phyloP scores from a whole-genome alignment of 2,113 vertebrate genomes.

The Sula dactylatra region DNA sequence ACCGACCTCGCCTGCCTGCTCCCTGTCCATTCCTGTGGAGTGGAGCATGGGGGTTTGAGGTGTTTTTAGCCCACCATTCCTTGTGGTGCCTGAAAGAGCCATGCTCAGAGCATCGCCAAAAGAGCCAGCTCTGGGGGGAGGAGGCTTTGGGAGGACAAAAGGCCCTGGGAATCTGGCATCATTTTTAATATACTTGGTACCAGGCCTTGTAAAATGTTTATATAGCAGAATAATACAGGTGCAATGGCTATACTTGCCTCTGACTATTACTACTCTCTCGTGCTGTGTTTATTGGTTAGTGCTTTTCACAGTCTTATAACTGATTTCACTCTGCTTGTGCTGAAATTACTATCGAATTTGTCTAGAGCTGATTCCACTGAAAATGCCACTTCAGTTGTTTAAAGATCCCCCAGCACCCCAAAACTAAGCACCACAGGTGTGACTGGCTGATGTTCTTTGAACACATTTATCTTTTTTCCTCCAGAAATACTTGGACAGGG shows the following conservation, averaged over 20 bases:
- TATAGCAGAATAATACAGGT: constrained; percentile 3
- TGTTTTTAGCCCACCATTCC: accelerated
- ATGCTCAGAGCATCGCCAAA: neutral
- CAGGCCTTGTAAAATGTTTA: constrained; percentile 6
- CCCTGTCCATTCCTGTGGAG: neutral
- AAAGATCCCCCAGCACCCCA: neutral
- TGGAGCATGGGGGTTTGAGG: neutral
- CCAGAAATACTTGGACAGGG: neutral
- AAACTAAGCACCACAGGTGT: neutral
- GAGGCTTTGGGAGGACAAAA: neutral
- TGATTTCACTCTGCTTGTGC: neutral
- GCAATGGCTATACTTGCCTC: neutral
- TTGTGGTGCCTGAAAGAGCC: neutral
- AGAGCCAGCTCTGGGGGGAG: neutral
- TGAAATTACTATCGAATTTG: neutral
- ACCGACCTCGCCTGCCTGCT: neutral
- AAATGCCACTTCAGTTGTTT: neutral
- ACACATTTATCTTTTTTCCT: neutral
- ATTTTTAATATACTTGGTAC: constrained; percentile 26
- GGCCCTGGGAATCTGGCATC: constrained; percentile 9
- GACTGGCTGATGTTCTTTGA: neutral
- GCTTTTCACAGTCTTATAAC: neutral
- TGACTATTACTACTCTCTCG: neutral
- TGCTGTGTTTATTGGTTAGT: neutral
- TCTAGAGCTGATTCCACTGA: neutral